Evolutionary conservation across 2,113 vertebrate species (phyloP).

Genomic region (Gobiocypris rarus): DNA sequence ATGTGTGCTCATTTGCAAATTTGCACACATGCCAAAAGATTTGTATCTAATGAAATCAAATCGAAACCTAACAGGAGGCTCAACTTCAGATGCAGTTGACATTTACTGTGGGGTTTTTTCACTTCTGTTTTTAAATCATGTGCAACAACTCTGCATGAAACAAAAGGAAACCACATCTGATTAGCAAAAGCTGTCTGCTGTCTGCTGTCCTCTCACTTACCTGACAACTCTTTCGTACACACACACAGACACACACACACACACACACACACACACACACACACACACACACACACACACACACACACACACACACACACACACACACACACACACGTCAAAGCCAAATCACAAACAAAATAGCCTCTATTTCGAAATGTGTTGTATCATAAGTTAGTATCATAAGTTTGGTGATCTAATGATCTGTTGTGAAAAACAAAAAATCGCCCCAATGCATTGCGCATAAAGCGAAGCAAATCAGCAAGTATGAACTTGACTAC

Average conservation of each 20-base stretch:
- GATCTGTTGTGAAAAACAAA: not conserved
- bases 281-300: too few relatives aligned
- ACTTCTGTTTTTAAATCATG: conserved; percentile 37
- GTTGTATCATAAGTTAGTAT: too few relatives aligned
- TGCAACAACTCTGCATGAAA: not conserved
- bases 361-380: not conserved
- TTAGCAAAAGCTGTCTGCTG: conserved; percentile 29
- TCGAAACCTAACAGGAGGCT: not conserved
- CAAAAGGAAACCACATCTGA: conserved; percentile 40
- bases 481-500: conserved; percentile 45
- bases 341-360: conserved; percentile 9
- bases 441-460: not conserved
- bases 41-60: not conserved
- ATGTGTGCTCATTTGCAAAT: too few relatives aligned
- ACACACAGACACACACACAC: conserved; percentile 9
- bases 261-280: not conserved
- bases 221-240: not conserved
- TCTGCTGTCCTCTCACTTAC: conserved; percentile 33
- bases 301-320: not conserved
- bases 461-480: not conserved
- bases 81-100: not conserved
- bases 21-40: not conserved
- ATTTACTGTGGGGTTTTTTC: not conserved
- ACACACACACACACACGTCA: not conserved
- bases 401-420: not conserved